Evolutionary conservation across 2,113 vertebrate genomes (phyloP), one percentile per base, ranked within the genome.

Genomic region (Rhinogobius similis): DNA sequence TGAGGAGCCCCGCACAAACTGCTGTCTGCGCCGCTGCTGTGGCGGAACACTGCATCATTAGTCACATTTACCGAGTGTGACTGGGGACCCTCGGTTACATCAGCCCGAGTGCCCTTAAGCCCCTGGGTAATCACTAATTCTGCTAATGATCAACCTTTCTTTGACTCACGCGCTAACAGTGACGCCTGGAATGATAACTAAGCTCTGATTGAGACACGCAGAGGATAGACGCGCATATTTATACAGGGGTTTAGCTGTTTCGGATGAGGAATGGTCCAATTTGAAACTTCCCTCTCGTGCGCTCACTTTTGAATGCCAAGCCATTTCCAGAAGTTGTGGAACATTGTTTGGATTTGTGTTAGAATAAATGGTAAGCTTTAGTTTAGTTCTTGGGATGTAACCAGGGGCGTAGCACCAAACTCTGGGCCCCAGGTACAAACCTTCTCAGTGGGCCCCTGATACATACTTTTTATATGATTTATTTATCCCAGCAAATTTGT

Each of bases 91-190:
- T 73, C 77, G 61, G 64, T 78, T 75, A 73, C 83, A 79, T 78
- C 77, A 65, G 56, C 67, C 8, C 55, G 44, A 55, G 71, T 27
- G 55, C 58, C 78, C 62, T 68, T 29, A 65, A 62, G 72, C 85
- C 82, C 78, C 58, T 77, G 76, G 75, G 80, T 82, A 82, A 88
- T 87, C 78, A 82, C 58, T 83, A 75, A 86, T 83, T 83, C 80
- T 67, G 71, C 78, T 87, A 87, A 88, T 88, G 85, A 86, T 81
- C 80, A 87, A 71, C 32, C n/a, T 74, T 73, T 75, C 70, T 75
- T 46, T 43, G 61, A 65, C 67, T 68, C 65, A 65, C 50, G 62
- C 48, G 58, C 69, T 75, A 80, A 79, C 52, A 44, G 68, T 36
- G 58, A 55, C 23, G 21, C 1, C 26, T 18, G 14, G 14, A 29